Evolutionary conservation across 2,797 vertebrate genomes (phyloP), one percentile per base, ranked within the genome.

Genomic region (Poeciliopsis presidionis): DNA sequence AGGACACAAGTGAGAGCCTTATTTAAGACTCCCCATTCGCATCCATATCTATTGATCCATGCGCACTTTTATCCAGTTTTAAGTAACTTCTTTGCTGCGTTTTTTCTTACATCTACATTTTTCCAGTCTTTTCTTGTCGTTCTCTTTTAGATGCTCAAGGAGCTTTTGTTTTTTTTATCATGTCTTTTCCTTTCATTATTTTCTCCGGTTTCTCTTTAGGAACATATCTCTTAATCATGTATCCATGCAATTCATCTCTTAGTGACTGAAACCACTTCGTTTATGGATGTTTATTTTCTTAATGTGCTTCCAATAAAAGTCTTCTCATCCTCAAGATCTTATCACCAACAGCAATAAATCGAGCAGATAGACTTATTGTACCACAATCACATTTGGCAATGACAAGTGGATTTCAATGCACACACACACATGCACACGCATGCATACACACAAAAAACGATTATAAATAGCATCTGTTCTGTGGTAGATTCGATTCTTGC

Each of bases 1-100:
- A 92, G 88, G 87, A 92, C 81, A 90, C 79, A 53, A 86, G 83
- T 78, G 3, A 87, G 86, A 89, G 84, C 83, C 86, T 91, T 93
- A 91, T 93, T 95, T 93, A 93, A 91, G 92, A 93, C 90, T 91
- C 86, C 89, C 82, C 79, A 81, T 93, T 93, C 91, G 53, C 90
- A 90, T 93, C 89, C 93, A 93, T 93, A 92, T 91, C 78, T 92
- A 95, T 94, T 83, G 93, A 94, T 93, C 90, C 75, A 9, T 75
- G 76, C 80, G 88, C 88, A 89, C 89, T 91, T 91, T 92, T 53
- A 88, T 88, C 80, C 84, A 85, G 87, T 85, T 88, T 93, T 91
- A 92, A 93, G 91, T 85, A 91, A 91, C 83, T 91, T 89, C 88
- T 86, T 81, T 73, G 76, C 86, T 82, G 81, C 80, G 47, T 82